phyloP scores from a whole-genome alignment of 2,113 vertebrate genomes.

The Pedetes capensis region DNA sequence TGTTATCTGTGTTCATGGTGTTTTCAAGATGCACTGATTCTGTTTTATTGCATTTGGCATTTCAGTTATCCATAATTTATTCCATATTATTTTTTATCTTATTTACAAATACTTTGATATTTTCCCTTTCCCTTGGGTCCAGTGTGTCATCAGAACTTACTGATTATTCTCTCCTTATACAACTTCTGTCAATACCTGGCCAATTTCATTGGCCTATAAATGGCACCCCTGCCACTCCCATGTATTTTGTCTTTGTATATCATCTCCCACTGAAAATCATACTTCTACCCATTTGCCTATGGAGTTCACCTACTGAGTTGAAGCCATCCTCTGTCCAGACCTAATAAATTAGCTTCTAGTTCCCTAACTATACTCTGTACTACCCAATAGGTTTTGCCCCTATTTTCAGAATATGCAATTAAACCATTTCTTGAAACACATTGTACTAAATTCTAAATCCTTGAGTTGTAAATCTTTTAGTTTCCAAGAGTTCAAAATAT shows the following conservation, averaged over 20 bases:
- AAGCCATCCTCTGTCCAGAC: neutral
- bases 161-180: neutral
- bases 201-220: neutral
- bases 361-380: neutral
- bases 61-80: neutral
- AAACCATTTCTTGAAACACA: neutral
- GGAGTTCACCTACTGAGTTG: neutral
- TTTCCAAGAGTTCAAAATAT: neutral
- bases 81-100: neutral
- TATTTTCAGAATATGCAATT: neutral
- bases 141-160: neutral
- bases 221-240: neutral
- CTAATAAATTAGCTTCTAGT: neutral
- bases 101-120: constrained; percentile 11
- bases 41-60: neutral
- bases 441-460: neutral
- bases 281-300: neutral
- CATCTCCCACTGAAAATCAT: neutral
- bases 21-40: neutral
- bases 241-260: neutral
- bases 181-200: neutral
- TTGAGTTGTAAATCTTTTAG: neutral
- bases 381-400: neutral
- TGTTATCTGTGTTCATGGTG: neutral
- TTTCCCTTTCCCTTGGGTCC: neutral